phyloP scores from a whole-genome alignment of 2,113 vertebrate species.

The Xiphias gladius region DNA sequence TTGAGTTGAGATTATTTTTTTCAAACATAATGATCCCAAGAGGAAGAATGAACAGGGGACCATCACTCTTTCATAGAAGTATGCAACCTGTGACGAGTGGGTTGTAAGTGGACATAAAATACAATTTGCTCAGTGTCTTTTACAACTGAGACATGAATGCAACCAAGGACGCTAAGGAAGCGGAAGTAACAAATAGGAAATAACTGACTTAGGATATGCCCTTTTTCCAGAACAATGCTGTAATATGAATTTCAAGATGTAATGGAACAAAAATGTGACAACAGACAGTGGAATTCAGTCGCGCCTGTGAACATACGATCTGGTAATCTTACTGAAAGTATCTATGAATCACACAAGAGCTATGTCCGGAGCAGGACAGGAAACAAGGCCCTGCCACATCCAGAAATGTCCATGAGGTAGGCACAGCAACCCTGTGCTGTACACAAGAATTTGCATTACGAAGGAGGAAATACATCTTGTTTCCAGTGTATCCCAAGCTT shows the following conservation, averaged over 20 bases:
- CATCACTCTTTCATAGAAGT: neutral
- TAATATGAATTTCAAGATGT: conserved; percentile 25
- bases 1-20: neutral
- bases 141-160: neutral
- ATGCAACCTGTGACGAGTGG: neutral
- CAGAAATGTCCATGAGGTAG: conserved; percentile 57
- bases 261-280: conserved; percentile 44
- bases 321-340: conserved; percentile 4
- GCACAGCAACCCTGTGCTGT: conserved; percentile 17
- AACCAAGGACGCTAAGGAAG: conserved; percentile 5
- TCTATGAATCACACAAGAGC: conserved; percentile 42
- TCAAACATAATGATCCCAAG: neutral
- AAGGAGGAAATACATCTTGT: conserved; percentile 47
- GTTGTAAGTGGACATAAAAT: neutral
- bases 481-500: conserved; percentile 50
- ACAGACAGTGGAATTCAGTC: conserved; percentile 29
- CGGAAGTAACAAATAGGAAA: conserved; percentile 35
- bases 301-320: conserved; percentile 56
- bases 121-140: neutral
- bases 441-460: conserved; percentile 30
- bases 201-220: conserved; percentile 34
- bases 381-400: conserved; percentile 38
- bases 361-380: conserved; percentile 51
- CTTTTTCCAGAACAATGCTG: conserved; percentile 40
- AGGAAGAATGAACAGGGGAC: neutral